Base-by-base conservation (phyloP, 1,140 invertebrate species). In the Diachasmimorpha longicaudata region DNA sequence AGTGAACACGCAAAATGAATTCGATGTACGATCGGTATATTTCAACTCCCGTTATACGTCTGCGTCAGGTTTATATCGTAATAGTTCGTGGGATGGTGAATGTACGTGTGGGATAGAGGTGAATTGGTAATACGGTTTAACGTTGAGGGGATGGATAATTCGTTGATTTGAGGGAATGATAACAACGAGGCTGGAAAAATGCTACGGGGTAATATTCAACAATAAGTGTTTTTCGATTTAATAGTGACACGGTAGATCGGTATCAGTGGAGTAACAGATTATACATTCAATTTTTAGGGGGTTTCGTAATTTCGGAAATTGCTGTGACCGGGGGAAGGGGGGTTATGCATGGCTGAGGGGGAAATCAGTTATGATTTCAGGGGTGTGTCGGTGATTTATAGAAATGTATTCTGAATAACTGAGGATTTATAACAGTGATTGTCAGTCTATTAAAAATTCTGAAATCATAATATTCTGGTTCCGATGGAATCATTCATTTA, bases 1-100 rank as follows among this genome's bases (percentile, higher is more conserved):
- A 77, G 76, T 78, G 74, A 79, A 72, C 75, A 81, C 77, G 76
- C 74, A 63, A 76, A 80, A 80, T 82, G 76, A 80, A 77, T 78
- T 79, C 74, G 77, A 77, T 78, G 71, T 46, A 52, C 72, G 52
- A 31, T 72, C 48, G 36, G 46, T 69, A 75, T 75, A 75, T 75
- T 75, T 75, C 37, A 70, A 70, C 73, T 31, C 48, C 13, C 42
- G 39, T 69, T 37, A 23, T 68, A 14, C 14, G 39, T 70, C 55
- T 66, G 66, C 36, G 36, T 68, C 31, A 8, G 36, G 36, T 37
- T 68, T 37, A 8, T 68, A 68, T 68, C 52, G 73, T 42, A 23
- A 48, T 25, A 39, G 44, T 44, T 48, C 10, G 52, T 39, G 68
- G 9, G 37, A 52, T 70, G 19, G 58, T 67, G 25, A 37, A 16